A percentile compares a stretch with the other conserved stretches of the same genome.
Evolutionary conservation across 2,113 vertebrate genomes (phyloP).

Genomic region (Ciconia boyciana): DNA sequence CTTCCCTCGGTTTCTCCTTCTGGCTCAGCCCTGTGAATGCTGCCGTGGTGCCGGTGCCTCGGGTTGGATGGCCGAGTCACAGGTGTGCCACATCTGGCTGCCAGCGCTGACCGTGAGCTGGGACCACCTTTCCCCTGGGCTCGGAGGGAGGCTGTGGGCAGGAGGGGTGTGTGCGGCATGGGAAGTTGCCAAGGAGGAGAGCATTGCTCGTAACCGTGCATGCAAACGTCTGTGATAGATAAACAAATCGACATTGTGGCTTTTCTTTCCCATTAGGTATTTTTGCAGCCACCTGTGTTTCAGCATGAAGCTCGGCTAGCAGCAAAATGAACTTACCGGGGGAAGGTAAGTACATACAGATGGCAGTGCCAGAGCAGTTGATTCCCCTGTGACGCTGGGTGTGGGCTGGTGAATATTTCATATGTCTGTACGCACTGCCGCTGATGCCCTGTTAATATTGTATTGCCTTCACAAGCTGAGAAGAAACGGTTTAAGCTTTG

Average conservation of each 20-base stretch:
- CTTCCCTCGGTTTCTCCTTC: background rate
- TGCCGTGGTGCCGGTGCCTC: fast-evolving
- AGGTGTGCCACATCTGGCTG: background rate
- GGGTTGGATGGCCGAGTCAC: fast-evolving
- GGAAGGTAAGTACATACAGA: background rate
- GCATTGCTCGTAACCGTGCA: fast-evolving
- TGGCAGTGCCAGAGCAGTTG: background rate
- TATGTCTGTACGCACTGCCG: background rate
- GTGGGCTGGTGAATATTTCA: background rate
- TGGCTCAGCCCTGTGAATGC: background rate
- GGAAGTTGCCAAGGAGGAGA: background rate
- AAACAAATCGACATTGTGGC: background rate
- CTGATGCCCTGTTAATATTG: background rate
- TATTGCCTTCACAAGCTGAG: background rate
- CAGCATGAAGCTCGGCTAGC: background rate
- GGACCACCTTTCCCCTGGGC: background rate
- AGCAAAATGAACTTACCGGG: background rate
- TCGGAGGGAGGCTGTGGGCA: background rate
- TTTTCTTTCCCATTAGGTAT: background rate
- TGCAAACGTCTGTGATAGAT: fast-evolving
- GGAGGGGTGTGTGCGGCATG: background rate
- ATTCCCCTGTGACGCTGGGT: background rate
- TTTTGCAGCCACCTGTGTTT: background rate
- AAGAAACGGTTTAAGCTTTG: background rate
- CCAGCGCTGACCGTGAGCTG: fast-evolving